Evolutionary conservation across 2,113 vertebrate species (phyloP).

Genomic region (Phocoena phocoena): DNA sequence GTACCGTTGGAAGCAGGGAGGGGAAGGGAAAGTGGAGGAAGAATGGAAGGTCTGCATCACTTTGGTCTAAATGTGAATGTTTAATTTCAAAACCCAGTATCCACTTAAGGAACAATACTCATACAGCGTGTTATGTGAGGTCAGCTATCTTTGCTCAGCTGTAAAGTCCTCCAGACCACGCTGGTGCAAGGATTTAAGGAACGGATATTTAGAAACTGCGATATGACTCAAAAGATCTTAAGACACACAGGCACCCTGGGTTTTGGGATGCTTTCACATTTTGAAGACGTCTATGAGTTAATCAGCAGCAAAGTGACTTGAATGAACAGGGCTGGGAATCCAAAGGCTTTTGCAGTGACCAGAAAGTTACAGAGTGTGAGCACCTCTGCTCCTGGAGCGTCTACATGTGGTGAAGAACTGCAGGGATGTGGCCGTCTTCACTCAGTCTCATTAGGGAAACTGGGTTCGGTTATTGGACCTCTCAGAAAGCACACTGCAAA

Average conservation of each 20-base stretch:
- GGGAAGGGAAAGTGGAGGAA: not conserved
- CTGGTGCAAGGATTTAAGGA: not conserved
- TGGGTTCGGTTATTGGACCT: not conserved
- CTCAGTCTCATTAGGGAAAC: not conserved
- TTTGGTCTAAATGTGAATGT: not conserved
- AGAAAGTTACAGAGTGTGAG: not conserved
- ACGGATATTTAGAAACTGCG: not conserved
- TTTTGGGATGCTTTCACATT: not conserved
- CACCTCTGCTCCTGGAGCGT: not conserved
- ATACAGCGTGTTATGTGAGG: not conserved
- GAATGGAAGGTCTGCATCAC: not conserved
- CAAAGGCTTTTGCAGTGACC: not conserved
- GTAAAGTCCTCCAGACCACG: not conserved
- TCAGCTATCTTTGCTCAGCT: not conserved
- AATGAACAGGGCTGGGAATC: not conserved
- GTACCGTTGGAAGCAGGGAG: not conserved
- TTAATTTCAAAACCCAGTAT: not conserved
- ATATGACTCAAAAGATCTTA: not conserved
- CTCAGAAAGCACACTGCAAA: not conserved
- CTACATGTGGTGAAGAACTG: not conserved
- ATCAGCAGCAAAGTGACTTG: not conserved
- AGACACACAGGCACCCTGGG: not conserved
- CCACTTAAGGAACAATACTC: not conserved
- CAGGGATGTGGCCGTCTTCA: not conserved
- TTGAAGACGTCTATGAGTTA: not conserved